Base-by-base conservation (phyloP, 2,888 invertebrate genomes). In the Tridacna crocea region DNA sequence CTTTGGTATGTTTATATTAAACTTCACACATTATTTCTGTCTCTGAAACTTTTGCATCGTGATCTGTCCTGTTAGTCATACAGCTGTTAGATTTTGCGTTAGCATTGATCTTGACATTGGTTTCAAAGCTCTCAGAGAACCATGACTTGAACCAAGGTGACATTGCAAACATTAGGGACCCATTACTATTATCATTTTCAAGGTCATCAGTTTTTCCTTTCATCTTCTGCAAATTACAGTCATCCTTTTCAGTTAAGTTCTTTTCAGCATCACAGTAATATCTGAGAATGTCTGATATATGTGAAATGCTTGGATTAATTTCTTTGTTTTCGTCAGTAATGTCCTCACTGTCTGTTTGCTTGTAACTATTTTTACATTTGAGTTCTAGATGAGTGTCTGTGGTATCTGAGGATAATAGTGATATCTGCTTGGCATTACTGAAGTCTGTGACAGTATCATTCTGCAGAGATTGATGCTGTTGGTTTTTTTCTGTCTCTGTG, bases 131-230 rank as follows among this genome's bases (percentile, higher is more conserved):
- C 6, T 15, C 70, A 51, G 70, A 70, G 70, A 70, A 70, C 70
- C 70, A 70, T 13, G 70, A 22, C 22, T 70, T 70, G 22, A 70
- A 51, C 70, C 70, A 70, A 51, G 70, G 70, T 47, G 70, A 70
- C 47, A 70, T 46, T 51, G 70, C 70, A 19, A 24, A 24, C 17
- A 51, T 47, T 22, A 70, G 70, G 24, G 70, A 70, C 47, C 46
- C 48, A 12, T 70, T 61, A 70, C 60, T 58, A 26, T 48, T 17
- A 72, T 72, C n/a, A 73, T 66, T 58, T 22, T 72, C 22, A 58
- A 19, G 46, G 0, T 55, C 17, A 13, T 58, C 47, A 60, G 55
- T 36, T n/a, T 77, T 17, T 26, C 26, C 26, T 63, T 27, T 26
- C 2, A 63, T 63, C 24, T 26, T 36, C 24, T 63, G 27, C 63